Percentiles rank a stretch among this genome's conserved stretches.
Conservation (phyloP, 2,113 vertebrate genomes). For the Rhynchomys soricoides region DNA sequence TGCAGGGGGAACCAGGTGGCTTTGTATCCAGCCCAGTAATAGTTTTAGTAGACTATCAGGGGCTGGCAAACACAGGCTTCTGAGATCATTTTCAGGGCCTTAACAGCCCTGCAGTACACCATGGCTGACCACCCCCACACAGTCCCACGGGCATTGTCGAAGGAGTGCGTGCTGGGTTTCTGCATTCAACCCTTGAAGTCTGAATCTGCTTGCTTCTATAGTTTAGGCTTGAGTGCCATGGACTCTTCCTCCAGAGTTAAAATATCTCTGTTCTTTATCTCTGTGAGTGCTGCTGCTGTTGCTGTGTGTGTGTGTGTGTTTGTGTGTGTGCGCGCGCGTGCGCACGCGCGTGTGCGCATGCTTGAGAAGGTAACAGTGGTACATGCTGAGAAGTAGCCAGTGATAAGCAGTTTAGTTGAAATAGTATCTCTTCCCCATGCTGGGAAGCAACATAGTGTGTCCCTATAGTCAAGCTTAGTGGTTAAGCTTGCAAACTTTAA, state of each 20-base stretch:
- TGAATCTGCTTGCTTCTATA: not conserved
- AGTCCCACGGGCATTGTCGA: not conserved
- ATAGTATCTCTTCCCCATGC: not conserved
- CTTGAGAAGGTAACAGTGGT: not conserved
- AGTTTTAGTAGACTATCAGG: not conserved
- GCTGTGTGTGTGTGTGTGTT: not conserved
- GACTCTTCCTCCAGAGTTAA: not conserved
- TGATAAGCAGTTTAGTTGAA: not conserved
- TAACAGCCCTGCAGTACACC: not conserved
- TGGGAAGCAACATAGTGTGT: not conserved
- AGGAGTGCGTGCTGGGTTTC: not conserved
- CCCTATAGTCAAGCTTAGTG: not conserved
- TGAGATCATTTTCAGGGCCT: not conserved
- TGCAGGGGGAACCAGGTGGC: not conserved
- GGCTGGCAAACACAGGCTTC: not conserved
- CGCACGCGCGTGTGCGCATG: not conserved
- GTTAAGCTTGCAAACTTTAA: not conserved
- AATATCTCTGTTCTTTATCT: not conserved
- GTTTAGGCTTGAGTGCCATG: not conserved
- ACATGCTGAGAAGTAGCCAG: not conserved
- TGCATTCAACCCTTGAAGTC: not conserved
- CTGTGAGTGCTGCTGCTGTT: not conserved
- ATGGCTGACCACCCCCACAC: not conserved
- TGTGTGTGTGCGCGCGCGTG: not conserved
- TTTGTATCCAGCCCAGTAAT: not conserved